Base-by-base conservation (phyloP, 2,888 invertebrate species). In the Drosophila monieri region DNA sequence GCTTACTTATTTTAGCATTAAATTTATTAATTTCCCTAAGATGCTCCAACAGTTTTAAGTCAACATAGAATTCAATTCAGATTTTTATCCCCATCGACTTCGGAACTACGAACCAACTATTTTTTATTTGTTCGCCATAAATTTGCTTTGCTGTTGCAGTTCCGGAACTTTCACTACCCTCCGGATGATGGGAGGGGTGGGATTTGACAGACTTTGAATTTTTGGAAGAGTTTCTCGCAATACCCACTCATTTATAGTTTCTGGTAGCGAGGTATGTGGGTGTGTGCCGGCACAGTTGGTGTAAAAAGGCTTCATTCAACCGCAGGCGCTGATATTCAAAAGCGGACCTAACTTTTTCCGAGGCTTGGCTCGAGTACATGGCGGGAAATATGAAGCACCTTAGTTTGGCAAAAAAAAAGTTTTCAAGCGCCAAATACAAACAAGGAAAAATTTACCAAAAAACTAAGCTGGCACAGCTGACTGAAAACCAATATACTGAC, bases 141-240 rank as follows among this genome's bases (percentile, higher is more conserved):
- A 67, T 72, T 67, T 71, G 44, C 51, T 39, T 47, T 15, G 46
- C 72, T 41, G 27, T 49, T 56, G 27, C 47, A 68, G 41, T 37
- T 41, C 30, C 32, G 21, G 1, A 66, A 69, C 49, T 69, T 66
- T 68, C 43, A 27, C 47, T 32, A 9, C 30, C 39, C 2, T 32
- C 6, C 9, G 10, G 6, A 5, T 5, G 59, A 9, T n/a, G n/a
- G 35, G n/a, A 23, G 27, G 27, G 35, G 43, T 37, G 69, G 70
- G 9, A 49, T 70, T 58, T 66, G 66, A 66, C 66, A 66, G 71
- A 49, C 58, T 66, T 72, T 71, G 46, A 51, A 72, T 71, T 51
- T 60, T 60, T 23, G n/a, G 46, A 12, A n/a, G 14, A 71, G 61
- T 46, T 35, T 15, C 25, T 18, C 6, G 6, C 39, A 21, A 41